Percentiles rank a stretch among this genome's conserved stretches.
Conservation (phyloP, 2,888 invertebrate species). For the Pterostichus madidus region DNA sequence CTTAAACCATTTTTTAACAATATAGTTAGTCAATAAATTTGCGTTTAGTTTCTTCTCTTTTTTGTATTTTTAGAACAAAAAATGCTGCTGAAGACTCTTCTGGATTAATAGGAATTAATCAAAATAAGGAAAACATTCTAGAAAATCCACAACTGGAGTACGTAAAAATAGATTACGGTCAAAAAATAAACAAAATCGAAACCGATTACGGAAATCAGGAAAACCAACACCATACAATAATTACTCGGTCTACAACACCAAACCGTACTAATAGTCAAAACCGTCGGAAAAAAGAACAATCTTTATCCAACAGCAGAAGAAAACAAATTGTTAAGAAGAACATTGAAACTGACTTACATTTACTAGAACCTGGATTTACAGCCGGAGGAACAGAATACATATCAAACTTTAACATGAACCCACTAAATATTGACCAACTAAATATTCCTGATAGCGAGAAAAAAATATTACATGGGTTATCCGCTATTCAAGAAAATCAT, state of each 20-base stretch:
- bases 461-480: slow-evolving; percentile 5
- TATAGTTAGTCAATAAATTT: not conserved
- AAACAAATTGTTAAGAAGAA: slow-evolving; percentile 37
- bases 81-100: slow-evolving; percentile 5
- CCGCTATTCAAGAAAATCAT: not conserved
- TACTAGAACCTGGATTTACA: not conserved
- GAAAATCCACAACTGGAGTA: slow-evolving; percentile 14
- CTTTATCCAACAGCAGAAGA: not conserved
- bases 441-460: slow-evolving; percentile 3
- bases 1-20: no score
- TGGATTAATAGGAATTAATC: not conserved
- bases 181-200: slow-evolving; percentile 16
- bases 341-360: not conserved
- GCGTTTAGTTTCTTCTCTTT: not conserved
- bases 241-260: not conserved
- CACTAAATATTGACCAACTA: slow-evolving; percentile 10
- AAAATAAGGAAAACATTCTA: not conserved
- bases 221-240: slow-evolving; percentile 1
- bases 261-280: not conserved
- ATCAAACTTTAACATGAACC: slow-evolving; percentile 33
- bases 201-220: slow-evolving; percentile 33
- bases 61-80: slow-evolving; percentile 17
- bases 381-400: slow-evolving; percentile 22
- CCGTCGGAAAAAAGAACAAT: not conserved
- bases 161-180: not conserved